A percentile compares a stretch with the other conserved stretches of the same genome.
Evolutionary conservation across 2,888 invertebrate species (phyloP).

Genomic region (Neoitamus cyanurus): DNA sequence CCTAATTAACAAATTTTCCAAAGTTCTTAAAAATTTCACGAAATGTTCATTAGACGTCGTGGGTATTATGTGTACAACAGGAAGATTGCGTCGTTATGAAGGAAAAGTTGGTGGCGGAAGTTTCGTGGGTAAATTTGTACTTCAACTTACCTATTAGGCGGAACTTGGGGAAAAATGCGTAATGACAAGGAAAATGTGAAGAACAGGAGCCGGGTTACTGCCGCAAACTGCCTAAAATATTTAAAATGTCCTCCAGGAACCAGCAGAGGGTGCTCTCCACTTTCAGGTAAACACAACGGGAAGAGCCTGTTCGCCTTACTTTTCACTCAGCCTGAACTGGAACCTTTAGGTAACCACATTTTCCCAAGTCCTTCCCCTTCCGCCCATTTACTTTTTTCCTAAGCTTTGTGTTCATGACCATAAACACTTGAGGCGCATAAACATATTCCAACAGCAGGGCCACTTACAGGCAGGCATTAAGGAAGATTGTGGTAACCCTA

Average conservation of each 20-base stretch:
- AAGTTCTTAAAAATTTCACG: constrained; percentile 2
- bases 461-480: constrained; percentile 39
- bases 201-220: background rate
- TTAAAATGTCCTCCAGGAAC: constrained; percentile 15
- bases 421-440: constrained; percentile 43
- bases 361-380: background rate
- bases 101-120: background rate
- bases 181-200: constrained; percentile 13
- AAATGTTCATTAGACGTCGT: constrained; percentile 12
- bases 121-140: background rate
- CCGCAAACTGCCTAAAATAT: constrained; percentile 35
- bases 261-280: background rate
- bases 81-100: background rate
- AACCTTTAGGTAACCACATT: constrained; percentile 31
- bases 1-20: constrained; percentile 32
- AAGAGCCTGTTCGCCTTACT: background rate
- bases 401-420: constrained; percentile 35
- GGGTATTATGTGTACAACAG: background rate
- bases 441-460: constrained; percentile 34
- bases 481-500: constrained; percentile 39
- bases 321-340: background rate
- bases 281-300: background rate
- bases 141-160: constrained; percentile 19
- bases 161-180: constrained; percentile 23
- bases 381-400: background rate